Base-by-base conservation (phyloP, 2,113 vertebrate species). In the Coptodon rendalli region DNA sequence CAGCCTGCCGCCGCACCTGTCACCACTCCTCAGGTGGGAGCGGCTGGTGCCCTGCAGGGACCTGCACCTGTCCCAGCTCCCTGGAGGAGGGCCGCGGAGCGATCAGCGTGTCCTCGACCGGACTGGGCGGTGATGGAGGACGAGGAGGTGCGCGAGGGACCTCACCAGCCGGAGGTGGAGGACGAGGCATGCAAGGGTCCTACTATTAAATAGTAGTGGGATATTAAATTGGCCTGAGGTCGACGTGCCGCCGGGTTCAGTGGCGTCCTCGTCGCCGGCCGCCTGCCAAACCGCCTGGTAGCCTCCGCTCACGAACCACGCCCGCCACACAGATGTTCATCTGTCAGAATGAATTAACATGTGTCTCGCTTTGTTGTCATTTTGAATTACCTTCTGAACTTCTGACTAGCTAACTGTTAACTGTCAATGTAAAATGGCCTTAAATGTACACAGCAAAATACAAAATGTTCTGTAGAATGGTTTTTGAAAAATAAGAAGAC, bases 261-360 rank as follows among this genome's bases (percentile, higher is more conserved):
- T 6, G 10, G 53, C 24, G 10, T 54, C n/a, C 53, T 54, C 0
- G 22, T 24, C 0, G 6, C 22, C 22, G 6, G 2, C 12, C 2
- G 12, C 12, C 1, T 14, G 22, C 54, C 22, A 56, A 56, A 27
- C 54, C 2, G 4, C 54, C 22, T 57, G 12, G 12, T 27, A 27
- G 22, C 54, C 2, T 57, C 54, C 2, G 6, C 54, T 57, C 54
- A 5, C 2, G 4, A 57, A 27, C 12, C 54, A 34, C 31, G 31
- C 31, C 31, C 6, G 31, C 31, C 31, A 14, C 54, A 57, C 54
- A 91, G 83, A 52, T 91, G 81, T 79, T 82, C 48, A 9, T 84
- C 85, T 82, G 90, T 79, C 85, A 84, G 54, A 76, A 50, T 82
- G 52, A 90, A 90, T 92, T 86, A 86, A 83, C 54, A 54, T 59